Evolutionary conservation across 2,113 vertebrate genomes (phyloP).

Genomic region (Cygnus buccinator): DNA sequence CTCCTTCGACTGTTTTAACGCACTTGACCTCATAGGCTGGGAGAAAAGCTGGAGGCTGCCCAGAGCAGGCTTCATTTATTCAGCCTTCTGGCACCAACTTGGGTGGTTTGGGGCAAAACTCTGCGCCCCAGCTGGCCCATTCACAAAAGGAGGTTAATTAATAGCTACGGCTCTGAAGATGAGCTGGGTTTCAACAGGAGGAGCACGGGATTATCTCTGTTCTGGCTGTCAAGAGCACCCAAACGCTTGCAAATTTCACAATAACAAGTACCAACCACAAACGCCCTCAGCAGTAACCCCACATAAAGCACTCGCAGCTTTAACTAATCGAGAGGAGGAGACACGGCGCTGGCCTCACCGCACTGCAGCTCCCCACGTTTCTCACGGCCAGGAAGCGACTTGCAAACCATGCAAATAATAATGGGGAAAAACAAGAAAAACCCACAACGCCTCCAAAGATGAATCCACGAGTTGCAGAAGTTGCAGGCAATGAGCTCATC

Average conservation of each 20-base stretch:
- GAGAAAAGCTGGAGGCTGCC: background rate
- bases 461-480: background rate
- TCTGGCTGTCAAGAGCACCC: background rate
- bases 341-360: background rate
- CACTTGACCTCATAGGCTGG: fast-evolving
- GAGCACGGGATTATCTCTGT: background rate
- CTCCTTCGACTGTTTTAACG: background rate
- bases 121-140: background rate
- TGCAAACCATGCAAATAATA: background rate
- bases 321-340: background rate
- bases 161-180: fast-evolving
- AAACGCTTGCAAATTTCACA: background rate
- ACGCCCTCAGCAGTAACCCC: background rate
- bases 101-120: fast-evolving
- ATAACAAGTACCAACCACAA: background rate
- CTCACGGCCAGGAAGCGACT: fast-evolving
- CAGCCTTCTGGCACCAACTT: background rate
- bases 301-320: fast-evolving
- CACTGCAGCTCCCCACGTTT: background rate
- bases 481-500: background rate
- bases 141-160: background rate
- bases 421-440: no score
- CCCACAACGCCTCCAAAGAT: background rate
- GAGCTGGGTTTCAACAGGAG: background rate
- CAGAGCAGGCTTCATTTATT: background rate